Percentiles rank a stretch among this genome's conserved stretches.
Conservation (phyloP, 2,113 vertebrate species). For the Zootoca vivipara region DNA sequence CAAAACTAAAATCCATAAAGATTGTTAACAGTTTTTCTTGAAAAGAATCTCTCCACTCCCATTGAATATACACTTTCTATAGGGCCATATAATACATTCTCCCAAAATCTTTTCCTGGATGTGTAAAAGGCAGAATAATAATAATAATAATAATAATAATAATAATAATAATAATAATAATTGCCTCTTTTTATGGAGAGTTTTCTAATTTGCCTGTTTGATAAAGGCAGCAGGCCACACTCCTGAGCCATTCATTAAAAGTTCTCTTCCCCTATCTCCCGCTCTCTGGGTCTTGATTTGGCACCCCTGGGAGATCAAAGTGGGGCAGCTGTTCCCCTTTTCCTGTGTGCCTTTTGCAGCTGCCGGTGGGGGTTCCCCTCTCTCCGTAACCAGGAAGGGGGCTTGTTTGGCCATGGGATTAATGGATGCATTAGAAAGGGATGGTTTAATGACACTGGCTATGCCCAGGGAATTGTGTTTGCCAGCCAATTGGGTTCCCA, state of each 20-base stretch:
- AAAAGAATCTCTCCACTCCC: background rate
- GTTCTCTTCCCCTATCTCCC: background rate
- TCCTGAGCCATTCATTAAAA: background rate
- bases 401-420: conserved; percentile 67
- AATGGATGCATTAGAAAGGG: conserved; percentile 62
- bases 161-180: too few relatives aligned
- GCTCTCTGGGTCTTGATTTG: too few relatives aligned
- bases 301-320: conserved; percentile 16
- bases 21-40: too few relatives aligned
- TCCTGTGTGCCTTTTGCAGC: background rate
- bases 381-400: background rate
- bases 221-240: background rate
- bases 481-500: conserved; percentile 3
- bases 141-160: too few relatives aligned
- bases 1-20: too few relatives aligned
- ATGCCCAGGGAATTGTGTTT: background rate
- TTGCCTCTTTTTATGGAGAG: background rate
- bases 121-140: too few relatives aligned
- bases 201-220: background rate
- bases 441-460: conserved; percentile 47
- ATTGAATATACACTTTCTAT: too few relatives aligned
- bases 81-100: background rate
- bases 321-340: background rate
- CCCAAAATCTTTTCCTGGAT: background rate
- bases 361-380: background rate